Evolutionary conservation across 2,113 vertebrate genomes (phyloP), one percentile per base, ranked within the genome.

Genomic region (Ailuropoda melanoleuca): DNA sequence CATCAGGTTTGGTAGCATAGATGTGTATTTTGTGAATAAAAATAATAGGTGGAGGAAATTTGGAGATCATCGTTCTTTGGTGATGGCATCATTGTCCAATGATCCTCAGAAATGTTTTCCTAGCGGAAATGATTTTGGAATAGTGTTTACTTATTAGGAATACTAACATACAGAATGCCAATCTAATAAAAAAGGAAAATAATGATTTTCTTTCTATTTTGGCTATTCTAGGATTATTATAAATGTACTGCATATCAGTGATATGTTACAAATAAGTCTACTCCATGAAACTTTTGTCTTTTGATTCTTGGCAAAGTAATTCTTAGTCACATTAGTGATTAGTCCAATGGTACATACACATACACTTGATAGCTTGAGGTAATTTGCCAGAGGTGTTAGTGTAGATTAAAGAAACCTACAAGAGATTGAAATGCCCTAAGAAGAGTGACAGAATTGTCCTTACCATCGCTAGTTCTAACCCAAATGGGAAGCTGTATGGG

Each of bases 131-230:
- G 31, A 15, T 84, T 96, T 93, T 70, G 39, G 37, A 87, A 39
- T 56, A 68, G 39, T 72, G 14, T 26, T 2, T 21, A 89, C 37
- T 87, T 93, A 31, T 50, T 87, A 93, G 13, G 9, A 43, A 37
- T 56, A 50, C 83, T 64, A 90, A 91, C 7, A 24, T 72, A 12
- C 23, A 55, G 14, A 66, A 55, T 72, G 13, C 19, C 43, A 53
- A 48, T 87, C 12, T 50, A 9, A 58, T 88, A 55, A 66, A 96
- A 94, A 72, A 62, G 8, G 39, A 43, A 96, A 80, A 34, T 50
- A 88, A 24, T 70, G 5, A 6, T 55, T 95, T 97, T 60, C 14
- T 66, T 95, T 93, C 29, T 82, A 5, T 43, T 80, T 96, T 89
- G 64, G 55, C 10, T 77, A 9, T 11, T 78, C 23, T 46, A 39